Evolutionary conservation across 1,140 invertebrate species (phyloP).

Genomic region (Megalopta genalis): DNA sequence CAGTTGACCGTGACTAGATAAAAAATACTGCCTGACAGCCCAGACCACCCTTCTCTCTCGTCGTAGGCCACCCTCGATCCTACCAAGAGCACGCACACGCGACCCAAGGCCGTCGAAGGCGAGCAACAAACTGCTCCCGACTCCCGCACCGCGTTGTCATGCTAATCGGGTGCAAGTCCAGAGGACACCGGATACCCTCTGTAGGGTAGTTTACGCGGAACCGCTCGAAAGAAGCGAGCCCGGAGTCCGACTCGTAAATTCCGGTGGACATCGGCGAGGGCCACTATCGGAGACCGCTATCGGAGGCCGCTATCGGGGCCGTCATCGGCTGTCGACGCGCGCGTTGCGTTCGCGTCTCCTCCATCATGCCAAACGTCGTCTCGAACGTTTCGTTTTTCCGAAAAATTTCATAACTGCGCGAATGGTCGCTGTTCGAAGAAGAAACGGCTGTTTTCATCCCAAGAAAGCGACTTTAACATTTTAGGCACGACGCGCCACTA

Average conservation of each 20-base stretch:
- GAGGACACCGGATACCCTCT: constrained; percentile 41
- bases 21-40: constrained; percentile 78
- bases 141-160: constrained; percentile 67
- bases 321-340: neutral
- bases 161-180: constrained; percentile 71
- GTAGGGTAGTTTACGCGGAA: constrained; percentile 47
- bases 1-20: constrained; percentile 82
- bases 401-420: no score
- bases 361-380: neutral
- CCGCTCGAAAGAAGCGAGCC: constrained; percentile 8
- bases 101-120: constrained; percentile 5
- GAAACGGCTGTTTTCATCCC: no score
- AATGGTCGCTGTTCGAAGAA: no score
- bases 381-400: no score
- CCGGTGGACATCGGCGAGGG: neutral
- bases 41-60: constrained; percentile 19
- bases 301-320: constrained; percentile 3
- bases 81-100: neutral
- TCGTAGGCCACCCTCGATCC: neutral
- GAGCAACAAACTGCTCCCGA: constrained; percentile 65
- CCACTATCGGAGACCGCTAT: neutral
- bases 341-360: neutral
- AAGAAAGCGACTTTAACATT: no score
- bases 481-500: no score
- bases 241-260: constrained; percentile 43